phyloP scores from a whole-genome alignment of 2,797 vertebrate species.

The Parauchenoglanis ngamensis region DNA sequence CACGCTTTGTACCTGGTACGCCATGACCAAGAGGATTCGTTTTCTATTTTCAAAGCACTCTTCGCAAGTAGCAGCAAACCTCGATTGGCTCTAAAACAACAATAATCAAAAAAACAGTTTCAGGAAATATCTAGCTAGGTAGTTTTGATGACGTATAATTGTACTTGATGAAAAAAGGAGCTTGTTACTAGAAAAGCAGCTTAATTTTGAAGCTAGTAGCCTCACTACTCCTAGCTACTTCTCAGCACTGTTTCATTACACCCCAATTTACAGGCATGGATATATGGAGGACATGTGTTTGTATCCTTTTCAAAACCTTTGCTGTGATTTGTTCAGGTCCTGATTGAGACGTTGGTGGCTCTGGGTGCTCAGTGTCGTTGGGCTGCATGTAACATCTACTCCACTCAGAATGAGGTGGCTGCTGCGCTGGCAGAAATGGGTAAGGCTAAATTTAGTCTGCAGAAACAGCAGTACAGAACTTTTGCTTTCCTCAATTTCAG shows the following conservation, averaged over 20 bases:
- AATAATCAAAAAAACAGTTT: background rate
- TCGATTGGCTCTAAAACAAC: background rate
- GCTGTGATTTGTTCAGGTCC: conserved; percentile 74
- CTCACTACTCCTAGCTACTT: background rate
- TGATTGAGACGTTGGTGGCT: conserved; percentile 96
- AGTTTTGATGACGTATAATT: background rate
- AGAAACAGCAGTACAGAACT: conserved; percentile 36
- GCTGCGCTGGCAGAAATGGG: conserved; percentile 92
- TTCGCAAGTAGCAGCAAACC: background rate
- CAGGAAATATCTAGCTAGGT: background rate
- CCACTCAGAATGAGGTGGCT: conserved; percentile 96
- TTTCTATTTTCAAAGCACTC: background rate
- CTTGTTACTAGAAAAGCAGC: background rate
- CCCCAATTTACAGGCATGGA: background rate
- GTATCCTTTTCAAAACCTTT: background rate
- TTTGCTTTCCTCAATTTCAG: background rate
- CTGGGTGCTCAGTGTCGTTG: conserved; percentile 97
- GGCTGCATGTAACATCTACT: conserved; percentile 98
- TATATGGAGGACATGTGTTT: background rate
- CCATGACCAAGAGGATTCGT: background rate
- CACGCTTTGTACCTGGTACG: background rate
- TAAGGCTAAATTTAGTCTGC: conserved; percentile 60
- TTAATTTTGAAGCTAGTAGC: background rate
- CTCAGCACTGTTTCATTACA: background rate
- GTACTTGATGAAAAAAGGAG: background rate